Evolutionary conservation across 2,113 vertebrate species (phyloP).

Genomic region (Apodemus sylvaticus): DNA sequence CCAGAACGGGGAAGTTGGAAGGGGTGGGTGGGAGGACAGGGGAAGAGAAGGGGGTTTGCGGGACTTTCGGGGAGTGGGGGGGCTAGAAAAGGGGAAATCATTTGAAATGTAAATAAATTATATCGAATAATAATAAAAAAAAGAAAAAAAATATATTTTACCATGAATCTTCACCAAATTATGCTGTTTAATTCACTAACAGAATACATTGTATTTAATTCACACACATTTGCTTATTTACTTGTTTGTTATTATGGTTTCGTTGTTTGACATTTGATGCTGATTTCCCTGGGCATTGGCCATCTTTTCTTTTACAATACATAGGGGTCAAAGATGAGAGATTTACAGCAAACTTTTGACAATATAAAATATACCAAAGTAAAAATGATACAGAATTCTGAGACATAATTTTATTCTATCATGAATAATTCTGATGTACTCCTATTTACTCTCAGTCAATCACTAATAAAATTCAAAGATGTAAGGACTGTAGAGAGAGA

Average conservation of each 20-base stretch:
- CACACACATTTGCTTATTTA: not conserved
- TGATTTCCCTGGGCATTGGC: not conserved
- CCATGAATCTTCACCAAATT: conserved; percentile 33
- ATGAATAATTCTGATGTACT: not conserved
- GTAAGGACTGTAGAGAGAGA: not conserved
- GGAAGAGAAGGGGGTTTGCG: too few relatives aligned
- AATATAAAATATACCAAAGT: not conserved
- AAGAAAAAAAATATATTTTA: conserved; percentile 37
- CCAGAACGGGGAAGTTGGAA: too few relatives aligned
- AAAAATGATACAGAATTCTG: not conserved
- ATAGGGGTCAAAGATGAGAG: not conserved
- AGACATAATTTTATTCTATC: not conserved
- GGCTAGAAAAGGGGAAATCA: too few relatives aligned
- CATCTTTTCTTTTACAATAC: conserved; percentile 11
- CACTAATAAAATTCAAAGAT: not conserved
- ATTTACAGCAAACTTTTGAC: conserved; percentile 42
- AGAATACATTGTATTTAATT: conserved; percentile 53
- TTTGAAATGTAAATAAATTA: too few relatives aligned
- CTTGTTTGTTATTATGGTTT: not conserved
- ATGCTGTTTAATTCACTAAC: conserved; percentile 35
- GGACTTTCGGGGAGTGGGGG: too few relatives aligned
- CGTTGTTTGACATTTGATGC: not conserved
- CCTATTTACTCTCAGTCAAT: not conserved
- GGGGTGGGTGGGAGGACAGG: too few relatives aligned
- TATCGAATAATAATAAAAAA: too few relatives aligned